Base-by-base conservation (phyloP, 2,888 invertebrate species). In the Falcaria lacertinaria region DNA sequence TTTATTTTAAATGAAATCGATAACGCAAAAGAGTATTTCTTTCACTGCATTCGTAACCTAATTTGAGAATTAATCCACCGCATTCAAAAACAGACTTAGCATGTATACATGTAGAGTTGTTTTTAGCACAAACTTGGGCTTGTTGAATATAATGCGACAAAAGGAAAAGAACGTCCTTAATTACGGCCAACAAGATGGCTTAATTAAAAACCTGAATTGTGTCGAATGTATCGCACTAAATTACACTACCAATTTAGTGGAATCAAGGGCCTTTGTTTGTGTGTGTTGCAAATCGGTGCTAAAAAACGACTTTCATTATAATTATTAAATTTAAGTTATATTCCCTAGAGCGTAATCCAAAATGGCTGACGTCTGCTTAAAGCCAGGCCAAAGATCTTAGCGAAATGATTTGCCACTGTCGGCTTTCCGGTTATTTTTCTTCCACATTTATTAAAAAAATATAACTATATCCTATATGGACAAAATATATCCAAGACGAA, bases 191-290 rank as follows among this genome's bases (percentile, higher is more conserved):
- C 74, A 66, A 78, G 76, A 80, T 60, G 72, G 61, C 75, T 80
- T 80, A 77, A 81, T 81, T 81, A 80, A 75, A 74, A 67, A 65
- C 65, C 52, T 59, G 69, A 69, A 69, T 63, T 53, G 50, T 25
- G 15, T 15, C 25, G 37, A 28, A 11, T 28, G 28, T 28, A 28
- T 28, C 28, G 11, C 28, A 28, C 7, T 28, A 28, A 28, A 28
- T 28, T 28, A 43, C 43, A 40, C 40, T 43, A 46, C 46, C 15
- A 35, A 4, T 28, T 28, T 28, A 28, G 11, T 28, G 28, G 28
- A 28, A 28, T 28, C 11, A 41, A 34, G 34, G 14, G 45, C 45
- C 6, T 42, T 38, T 11, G 28, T 28, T 28, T 28, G 7, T 11
- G 11, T 28, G 11, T 28, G 7, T 28, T 19, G 0, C 3, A 59